phyloP scores from a whole-genome alignment of 1,140 invertebrate species.

The Heliothis subflexa region DNA sequence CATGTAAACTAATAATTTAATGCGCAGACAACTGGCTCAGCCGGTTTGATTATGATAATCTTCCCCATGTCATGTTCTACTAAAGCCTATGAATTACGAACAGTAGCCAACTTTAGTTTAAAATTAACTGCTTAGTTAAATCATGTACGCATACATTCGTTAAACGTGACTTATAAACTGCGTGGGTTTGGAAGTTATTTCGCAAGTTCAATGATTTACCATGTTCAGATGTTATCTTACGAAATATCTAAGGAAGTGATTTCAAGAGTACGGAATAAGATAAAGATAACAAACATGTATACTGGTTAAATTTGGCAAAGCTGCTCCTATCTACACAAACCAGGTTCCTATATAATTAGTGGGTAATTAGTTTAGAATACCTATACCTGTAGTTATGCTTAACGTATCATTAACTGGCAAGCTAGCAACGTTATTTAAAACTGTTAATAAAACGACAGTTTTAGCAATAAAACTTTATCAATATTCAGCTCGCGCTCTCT shows the following conservation, averaged over 20 bases:
- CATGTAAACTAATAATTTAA: constrained; percentile 12
- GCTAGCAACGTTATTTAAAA: no score
- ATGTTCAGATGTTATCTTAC: neutral
- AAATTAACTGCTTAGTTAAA: constrained; percentile 4
- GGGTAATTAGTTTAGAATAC: no score
- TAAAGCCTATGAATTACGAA: constrained; percentile 1
- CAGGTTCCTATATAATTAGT: no score
- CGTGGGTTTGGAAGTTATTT: constrained; percentile 9
- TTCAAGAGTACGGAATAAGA: neutral
- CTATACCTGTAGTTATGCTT: no score
- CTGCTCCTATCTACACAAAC: no score
- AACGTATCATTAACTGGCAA: no score
- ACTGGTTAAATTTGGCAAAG: no score
- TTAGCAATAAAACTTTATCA: no score
- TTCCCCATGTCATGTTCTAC: neutral
- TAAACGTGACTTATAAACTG: neutral
- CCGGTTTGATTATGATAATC: constrained; percentile 26
- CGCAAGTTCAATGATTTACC: neutral
- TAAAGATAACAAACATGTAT: no score
- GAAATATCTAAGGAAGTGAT: neutral
- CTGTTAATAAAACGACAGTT: no score
- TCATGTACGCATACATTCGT: neutral
- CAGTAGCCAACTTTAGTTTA: constrained; percentile 5
- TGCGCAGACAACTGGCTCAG: neutral
- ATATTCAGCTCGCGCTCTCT: no score